Base-by-base conservation (phyloP, 2,797 vertebrate genomes). In the Coendou prehensilis region DNA sequence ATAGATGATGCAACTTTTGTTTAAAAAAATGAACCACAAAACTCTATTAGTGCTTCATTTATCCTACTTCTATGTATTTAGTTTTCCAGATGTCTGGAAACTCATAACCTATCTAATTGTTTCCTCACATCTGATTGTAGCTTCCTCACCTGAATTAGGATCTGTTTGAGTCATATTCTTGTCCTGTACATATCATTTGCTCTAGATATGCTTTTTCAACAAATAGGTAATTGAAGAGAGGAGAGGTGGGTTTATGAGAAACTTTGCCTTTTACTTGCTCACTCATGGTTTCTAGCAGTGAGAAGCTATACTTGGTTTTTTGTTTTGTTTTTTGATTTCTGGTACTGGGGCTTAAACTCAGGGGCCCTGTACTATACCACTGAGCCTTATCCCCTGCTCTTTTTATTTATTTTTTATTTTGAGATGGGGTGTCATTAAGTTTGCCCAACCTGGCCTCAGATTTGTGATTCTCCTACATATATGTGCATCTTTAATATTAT, bases 131-230 rank as follows among this genome's bases (percentile, higher is more conserved):
- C 63, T 59, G 20, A 84, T 23, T 93, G 69, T 88, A 63, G 84
- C 9, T 75, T 91, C 69, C 76, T 93, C 41, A 28, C 41, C 22
- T 73, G 80, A 59, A 84, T 76, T 30, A 30, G 69, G 63, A 73
- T 28, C 37, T 91, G 2, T 84, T 50, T 63, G 23, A 71, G 30
- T 87, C 7, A 41, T 73, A 79, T 54, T 73, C 9, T 84, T 47
- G 10, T 88, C 56, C 14, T 71, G 13, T 64, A 30, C 30, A 18
- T 88, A 10, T 95, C 17, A 52, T 84, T 84, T 88, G 37, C 79
- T 84, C 26, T 90, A 63, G 67, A 87, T 89, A 87, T 92, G 45
- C 67, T 63, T 78, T 96, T 94, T 71, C 30, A 86, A 69, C 56
- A 71, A 69, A 79, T 41, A 69, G 30, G 10, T 91, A 71, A 50